Percentiles rank a stretch among this genome's conserved stretches.
These are phyloP conservation scores for Drosophila melanica DNA, from an alignment of 1,140 invertebrate species.

Conservation along the genomic window DNA sequence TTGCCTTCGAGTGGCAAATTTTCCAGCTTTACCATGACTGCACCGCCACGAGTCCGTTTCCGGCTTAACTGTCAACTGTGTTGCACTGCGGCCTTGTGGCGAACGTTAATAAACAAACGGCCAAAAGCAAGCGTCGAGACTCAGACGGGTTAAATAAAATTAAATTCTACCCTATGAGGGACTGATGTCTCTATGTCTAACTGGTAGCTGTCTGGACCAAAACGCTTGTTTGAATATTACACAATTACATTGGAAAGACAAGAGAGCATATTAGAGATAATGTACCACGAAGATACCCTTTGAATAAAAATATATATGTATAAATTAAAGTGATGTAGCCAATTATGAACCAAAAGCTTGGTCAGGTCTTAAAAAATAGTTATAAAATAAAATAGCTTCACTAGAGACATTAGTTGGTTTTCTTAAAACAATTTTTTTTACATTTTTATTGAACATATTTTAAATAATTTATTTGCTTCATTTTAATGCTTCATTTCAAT, in stretches of 20 bases:
- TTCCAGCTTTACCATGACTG: constrained; percentile 18
- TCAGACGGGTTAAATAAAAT: constrained; percentile 55
- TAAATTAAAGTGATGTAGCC: too few relatives aligned
- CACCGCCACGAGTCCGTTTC: constrained; percentile 18
- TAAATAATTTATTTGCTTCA: too few relatives aligned
- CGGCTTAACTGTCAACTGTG: constrained; percentile 22
- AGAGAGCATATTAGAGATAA: constrained; percentile 5
- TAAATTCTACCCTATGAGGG: constrained; percentile 39
- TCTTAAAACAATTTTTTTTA: too few relatives aligned
- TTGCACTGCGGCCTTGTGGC: constrained; percentile 29
- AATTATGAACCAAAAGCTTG: too few relatives aligned
- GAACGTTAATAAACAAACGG: constrained; percentile 54
- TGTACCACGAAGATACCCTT: not conserved
- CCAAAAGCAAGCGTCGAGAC: constrained; percentile 20
- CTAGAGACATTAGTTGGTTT: too few relatives aligned
- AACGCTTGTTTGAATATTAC: constrained; percentile 36
- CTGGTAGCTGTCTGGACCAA: constrained; percentile 8
- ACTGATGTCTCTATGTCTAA: not conserved
- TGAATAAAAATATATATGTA: too few relatives aligned
- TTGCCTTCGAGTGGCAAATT: constrained; percentile 55
- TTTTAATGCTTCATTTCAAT: too few relatives aligned
- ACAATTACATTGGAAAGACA: constrained; percentile 44
- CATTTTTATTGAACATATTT: too few relatives aligned
- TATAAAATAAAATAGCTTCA: too few relatives aligned
- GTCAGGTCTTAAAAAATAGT: too few relatives aligned